These are phyloP conservation scores for Bufo bufo DNA, from an alignment of 2,113 vertebrate species.

Conservation along the genomic window DNA sequence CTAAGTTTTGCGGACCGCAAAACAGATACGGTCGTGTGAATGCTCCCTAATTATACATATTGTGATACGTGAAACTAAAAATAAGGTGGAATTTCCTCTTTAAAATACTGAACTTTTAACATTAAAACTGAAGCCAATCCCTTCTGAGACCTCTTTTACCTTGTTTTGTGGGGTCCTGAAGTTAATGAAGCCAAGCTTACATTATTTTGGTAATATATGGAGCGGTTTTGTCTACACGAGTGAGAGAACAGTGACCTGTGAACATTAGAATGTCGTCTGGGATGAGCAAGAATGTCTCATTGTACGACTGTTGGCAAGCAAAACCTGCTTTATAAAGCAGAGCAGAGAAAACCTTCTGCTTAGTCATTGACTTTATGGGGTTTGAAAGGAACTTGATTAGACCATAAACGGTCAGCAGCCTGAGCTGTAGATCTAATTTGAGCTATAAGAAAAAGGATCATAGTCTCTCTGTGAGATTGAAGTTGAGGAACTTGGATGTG, in stretches of 20 bases:
- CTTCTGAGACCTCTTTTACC: neutral
- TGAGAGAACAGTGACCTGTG: neutral
- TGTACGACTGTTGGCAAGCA: conserved; percentile 1
- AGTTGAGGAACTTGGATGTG: neutral
- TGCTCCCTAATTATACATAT: neutral
- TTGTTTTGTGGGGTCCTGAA: neutral
- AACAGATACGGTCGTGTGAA: too few relatives aligned
- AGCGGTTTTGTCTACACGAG: conserved; percentile 3
- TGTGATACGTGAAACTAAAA: neutral
- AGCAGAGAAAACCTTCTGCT: conserved; percentile 24
- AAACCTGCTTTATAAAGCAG: neutral
- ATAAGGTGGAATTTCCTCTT: neutral
- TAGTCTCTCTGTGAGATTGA: neutral
- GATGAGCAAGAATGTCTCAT: conserved; percentile 27
- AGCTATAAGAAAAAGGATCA: neutral
- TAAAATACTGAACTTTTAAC: neutral
- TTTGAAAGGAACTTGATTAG: conserved; percentile 32
- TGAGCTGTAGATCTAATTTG: neutral
- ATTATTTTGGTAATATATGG: conserved; percentile 1
- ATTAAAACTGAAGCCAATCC: neutral
- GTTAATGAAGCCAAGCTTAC: neutral
- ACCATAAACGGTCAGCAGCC: conserved; percentile 19
- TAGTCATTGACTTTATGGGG: conserved; percentile 28
- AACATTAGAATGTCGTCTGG: neutral
- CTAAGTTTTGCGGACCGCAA: too few relatives aligned